Evolutionary conservation across 2,797 vertebrate genomes (phyloP).

Genomic region (Pipistrellus pygmaeus): DNA sequence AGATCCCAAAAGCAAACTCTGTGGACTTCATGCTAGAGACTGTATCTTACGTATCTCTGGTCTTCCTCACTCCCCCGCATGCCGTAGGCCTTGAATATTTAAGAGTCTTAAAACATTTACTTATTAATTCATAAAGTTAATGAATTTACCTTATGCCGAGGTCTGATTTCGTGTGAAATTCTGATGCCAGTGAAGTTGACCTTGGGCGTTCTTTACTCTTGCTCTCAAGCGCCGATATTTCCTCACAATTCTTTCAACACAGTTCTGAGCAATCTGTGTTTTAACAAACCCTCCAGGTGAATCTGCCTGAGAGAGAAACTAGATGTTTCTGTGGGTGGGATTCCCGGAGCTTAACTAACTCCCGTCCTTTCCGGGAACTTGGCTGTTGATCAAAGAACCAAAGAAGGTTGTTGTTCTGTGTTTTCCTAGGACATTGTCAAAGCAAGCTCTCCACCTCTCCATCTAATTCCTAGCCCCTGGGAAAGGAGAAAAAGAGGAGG

Average conservation of each 20-base stretch:
- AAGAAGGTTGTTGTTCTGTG: background rate
- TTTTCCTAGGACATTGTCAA: background rate
- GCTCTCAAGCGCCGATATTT: background rate
- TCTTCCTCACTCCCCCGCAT: background rate
- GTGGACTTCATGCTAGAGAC: background rate
- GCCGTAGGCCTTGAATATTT: background rate
- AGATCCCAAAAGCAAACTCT: background rate
- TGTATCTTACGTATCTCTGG: background rate
- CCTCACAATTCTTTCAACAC: background rate
- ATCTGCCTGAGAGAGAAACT: background rate
- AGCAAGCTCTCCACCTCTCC: background rate
- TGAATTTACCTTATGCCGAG: background rate
- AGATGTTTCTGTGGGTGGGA: background rate
- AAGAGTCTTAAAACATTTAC: background rate
- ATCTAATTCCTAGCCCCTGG: background rate
- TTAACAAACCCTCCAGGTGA: background rate
- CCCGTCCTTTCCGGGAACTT: background rate
- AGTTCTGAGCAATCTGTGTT: background rate
- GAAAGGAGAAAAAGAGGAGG: background rate
- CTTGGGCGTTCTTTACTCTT: slow-evolving; percentile 12
- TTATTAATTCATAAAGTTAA: background rate
- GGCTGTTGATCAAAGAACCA: background rate
- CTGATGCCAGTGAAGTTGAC: background rate
- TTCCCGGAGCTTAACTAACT: background rate
- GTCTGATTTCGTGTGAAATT: background rate